Evolutionary conservation across 2,113 vertebrate genomes (phyloP).

Genomic region (Montifringilla adamsi): DNA sequence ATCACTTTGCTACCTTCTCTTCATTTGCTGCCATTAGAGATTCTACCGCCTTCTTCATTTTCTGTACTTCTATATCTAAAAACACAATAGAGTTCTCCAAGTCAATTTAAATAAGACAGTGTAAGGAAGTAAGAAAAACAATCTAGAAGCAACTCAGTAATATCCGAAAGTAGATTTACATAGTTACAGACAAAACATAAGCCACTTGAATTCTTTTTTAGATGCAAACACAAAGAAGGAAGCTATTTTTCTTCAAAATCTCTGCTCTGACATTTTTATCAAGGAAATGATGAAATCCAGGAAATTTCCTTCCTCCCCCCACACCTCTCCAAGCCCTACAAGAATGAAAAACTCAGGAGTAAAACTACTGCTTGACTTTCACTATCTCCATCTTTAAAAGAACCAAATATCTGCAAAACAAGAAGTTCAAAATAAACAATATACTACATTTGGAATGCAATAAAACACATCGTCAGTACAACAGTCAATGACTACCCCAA

Average conservation of each 20-base stretch:
- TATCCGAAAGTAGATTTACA: background rate
- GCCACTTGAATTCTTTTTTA: background rate
- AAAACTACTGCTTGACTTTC: background rate
- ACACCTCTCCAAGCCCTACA: background rate
- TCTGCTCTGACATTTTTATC: background rate
- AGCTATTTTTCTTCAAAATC: background rate
- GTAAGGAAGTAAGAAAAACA: background rate
- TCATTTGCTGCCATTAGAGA: slow-evolving; percentile 93
- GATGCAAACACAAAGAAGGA: background rate
- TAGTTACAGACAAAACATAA: background rate
- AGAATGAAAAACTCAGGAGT: background rate
- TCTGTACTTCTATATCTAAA: slow-evolving; percentile 94
- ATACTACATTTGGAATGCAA: background rate
- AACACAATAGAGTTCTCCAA: slow-evolving; percentile 31
- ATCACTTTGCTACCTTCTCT: slow-evolving; percentile 75
- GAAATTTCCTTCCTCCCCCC: background rate
- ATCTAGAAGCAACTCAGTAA: background rate
- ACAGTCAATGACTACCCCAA: background rate
- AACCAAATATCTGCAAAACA: background rate
- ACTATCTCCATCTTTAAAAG: background rate
- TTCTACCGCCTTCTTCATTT: slow-evolving; percentile 94
- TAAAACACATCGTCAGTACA: background rate
- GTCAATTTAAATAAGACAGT: background rate
- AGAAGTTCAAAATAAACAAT: background rate
- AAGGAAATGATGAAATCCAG: background rate